Conservation (phyloP, 2,113 vertebrate genomes). For the Hippocampus barbouri region DNA sequence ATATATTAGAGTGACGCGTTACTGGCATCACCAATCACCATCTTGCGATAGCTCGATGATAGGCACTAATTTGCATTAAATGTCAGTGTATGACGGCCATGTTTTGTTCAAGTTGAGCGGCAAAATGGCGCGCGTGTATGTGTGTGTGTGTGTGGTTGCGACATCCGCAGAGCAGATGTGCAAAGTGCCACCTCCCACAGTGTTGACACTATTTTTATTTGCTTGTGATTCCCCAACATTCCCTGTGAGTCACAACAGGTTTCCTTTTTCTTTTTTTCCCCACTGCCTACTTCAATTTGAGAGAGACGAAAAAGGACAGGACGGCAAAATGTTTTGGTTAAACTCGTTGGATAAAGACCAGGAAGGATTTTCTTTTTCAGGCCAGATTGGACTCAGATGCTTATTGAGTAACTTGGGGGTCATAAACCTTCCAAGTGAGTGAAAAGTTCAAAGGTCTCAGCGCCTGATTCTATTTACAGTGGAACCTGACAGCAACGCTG, state of each 20-base stretch:
- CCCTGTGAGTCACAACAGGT: constrained; percentile 1
- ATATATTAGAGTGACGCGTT: too few species aligned
- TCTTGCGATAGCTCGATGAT: too few species aligned
- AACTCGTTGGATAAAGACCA: neutral
- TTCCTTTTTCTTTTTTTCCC: neutral
- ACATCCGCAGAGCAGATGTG: constrained; percentile 38
- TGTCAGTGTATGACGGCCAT: neutral
- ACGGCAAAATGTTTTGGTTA: neutral
- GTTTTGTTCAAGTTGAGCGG: neutral
- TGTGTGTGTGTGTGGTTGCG: constrained; percentile 5
- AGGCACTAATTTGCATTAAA: too few species aligned
- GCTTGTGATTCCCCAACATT: constrained; percentile 12
- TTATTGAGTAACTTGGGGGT: constrained; percentile 1
- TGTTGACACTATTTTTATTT: constrained; percentile 36
- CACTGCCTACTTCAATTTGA: neutral
- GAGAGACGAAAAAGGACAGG: neutral
- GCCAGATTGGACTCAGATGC: neutral
- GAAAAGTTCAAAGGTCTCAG: neutral
- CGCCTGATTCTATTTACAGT: neutral
- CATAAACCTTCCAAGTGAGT: neutral
- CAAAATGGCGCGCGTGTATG: neutral
- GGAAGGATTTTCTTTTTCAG: neutral
- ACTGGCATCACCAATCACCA: too few species aligned
- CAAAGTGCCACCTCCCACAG: constrained; percentile 19
- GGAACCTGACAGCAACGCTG: neutral